These are phyloP conservation scores for Megaceryle alcyon DNA, from an alignment of 2,797 vertebrate genomes.

Conservation along the genomic window DNA sequence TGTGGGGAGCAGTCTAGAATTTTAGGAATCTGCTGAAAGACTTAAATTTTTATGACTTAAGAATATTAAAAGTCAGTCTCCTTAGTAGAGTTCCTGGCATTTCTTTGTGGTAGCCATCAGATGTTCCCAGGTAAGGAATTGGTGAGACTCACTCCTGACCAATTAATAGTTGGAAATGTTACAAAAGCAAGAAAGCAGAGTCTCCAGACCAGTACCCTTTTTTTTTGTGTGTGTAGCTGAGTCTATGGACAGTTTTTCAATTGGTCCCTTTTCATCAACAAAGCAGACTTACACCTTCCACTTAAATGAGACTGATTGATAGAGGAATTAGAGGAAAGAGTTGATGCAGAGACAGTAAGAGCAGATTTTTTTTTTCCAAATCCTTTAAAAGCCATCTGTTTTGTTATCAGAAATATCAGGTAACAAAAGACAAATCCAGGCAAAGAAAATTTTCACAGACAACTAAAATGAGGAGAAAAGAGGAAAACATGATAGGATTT, in stretches of 20 bases:
- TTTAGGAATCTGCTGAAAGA: background rate
- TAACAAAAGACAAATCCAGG: background rate
- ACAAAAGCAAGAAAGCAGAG: background rate
- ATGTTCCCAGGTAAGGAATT: background rate
- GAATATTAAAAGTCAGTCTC: background rate
- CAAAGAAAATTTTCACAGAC: background rate
- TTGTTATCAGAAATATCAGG: background rate
- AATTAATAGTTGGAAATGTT: background rate
- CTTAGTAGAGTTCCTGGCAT: background rate
- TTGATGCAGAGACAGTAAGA: background rate
- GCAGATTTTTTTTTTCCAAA: background rate
- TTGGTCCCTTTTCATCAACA: background rate
- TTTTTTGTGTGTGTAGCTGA: background rate
- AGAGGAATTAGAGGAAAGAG: background rate
- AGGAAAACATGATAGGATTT: background rate
- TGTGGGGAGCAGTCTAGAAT: background rate
- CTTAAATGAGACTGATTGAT: background rate
- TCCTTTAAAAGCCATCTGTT: background rate
- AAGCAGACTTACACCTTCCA: background rate
- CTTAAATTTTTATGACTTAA: background rate
- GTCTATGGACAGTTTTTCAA: background rate
- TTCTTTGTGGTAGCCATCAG: background rate
- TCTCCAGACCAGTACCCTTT: background rate
- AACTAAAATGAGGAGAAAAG: background rate
- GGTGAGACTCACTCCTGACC: background rate